Evolutionary conservation across 2,113 vertebrate species (phyloP).

Genomic region (Dipodomys spectabilis): DNA sequence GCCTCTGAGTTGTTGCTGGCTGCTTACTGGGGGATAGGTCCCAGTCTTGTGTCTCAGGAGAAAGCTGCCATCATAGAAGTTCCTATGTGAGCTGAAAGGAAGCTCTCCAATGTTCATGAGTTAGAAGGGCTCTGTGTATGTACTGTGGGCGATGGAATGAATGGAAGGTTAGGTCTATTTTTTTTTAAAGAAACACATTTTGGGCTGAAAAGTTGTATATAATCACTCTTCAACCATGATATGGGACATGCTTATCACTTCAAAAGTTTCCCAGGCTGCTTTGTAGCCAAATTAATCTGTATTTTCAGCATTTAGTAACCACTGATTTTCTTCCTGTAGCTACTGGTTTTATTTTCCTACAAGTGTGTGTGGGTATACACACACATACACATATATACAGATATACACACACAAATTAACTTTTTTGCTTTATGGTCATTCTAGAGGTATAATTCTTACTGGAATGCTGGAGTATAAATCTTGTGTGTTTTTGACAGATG

Average conservation of each 20-base stretch:
- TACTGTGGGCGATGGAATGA: neutral
- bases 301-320: neutral
- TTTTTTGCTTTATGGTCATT: neutral
- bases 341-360: neutral
- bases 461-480: neutral
- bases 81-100: neutral
- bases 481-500: neutral
- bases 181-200: neutral
- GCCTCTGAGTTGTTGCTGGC: neutral
- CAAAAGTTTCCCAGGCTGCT: neutral
- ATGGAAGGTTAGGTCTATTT: neutral
- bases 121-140: neutral
- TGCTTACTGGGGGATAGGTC: neutral
- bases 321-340: neutral
- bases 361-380: neutral
- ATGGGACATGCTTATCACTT: neutral
- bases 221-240: neutral
- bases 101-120: neutral
- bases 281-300: neutral
- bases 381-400: no score
- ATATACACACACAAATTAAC: no score
- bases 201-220: neutral
- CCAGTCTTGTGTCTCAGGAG: neutral
- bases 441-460: neutral
- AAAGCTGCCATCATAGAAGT: neutral